Evolutionary conservation across 2,113 vertebrate genomes (phyloP), one percentile per base, ranked within the genome.

Genomic region (human (Homo sapiens)): DNA sequence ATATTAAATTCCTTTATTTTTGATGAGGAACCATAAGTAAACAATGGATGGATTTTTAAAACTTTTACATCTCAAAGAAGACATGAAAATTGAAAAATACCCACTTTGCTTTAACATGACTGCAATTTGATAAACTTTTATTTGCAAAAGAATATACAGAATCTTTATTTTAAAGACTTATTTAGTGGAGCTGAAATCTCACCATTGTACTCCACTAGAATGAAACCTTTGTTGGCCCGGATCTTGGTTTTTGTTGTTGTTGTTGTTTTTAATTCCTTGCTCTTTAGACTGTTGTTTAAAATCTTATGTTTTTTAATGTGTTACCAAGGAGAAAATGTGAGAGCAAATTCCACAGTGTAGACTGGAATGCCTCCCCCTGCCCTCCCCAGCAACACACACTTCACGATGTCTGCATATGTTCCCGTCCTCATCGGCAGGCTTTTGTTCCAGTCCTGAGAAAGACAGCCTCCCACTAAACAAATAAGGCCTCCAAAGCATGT

Each of bases 231-330:
- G 55, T 45, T 97, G 80, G 78, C 10, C 83, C 3, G 9, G 23
- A 14, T 52, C 38, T 50, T 57, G 18, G 12, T 50, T 59, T 72
- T 80, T 55, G 35, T 4, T 10, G 6, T n/a, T 52, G 40, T 79
- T 48, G 96, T 93, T 96, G 93, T 81, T 83, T 80, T 92, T 27
- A 90, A 87, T 96, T 97, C 64, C 52, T 96, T 90, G 84, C 64
- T 98, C 52, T 98, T 97, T 93, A 86, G 89, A 81, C 95, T 81
- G 50, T 92, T 98, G 96, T 98, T 98, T 97, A 96, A 98, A 98
- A 97, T 94, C 80, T 96, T 96, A 64, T 75, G 45, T 96, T 97
- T 92, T 96, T 66, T 52, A 79, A 80, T 75, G 82, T 93, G 91
- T 91, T 90, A 45, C 95, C 78, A 94, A 83, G 89, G 97, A 92